Base-by-base conservation (phyloP, 2,888 invertebrate species). In the Chironomus riparius region DNA sequence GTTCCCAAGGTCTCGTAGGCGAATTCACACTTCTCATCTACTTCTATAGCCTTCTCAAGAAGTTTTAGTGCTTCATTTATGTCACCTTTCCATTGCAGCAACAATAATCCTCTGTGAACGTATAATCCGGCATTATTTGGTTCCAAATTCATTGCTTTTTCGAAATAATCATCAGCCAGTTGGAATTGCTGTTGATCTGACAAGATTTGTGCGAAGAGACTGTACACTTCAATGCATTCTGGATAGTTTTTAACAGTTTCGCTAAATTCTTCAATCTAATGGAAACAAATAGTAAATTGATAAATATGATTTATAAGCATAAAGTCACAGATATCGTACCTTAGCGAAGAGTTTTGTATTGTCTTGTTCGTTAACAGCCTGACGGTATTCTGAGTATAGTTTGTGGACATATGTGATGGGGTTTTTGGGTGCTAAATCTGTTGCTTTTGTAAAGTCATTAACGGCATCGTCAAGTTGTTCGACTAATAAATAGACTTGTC, bases 1-100 rank as follows among this genome's bases (percentile, higher is more conserved):
- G 96, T 95, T 79, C 95, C 97, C 78, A 97, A 86, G 68, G 97
- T 96, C 86, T 98, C 98, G 83, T 94, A 97, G 7, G 95, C 97
- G 86, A 96, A 92, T 85, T 95, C 94, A 86, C 96, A 97, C 83
- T 93, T 93, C 72, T 92, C 91, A 85, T 98, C 98, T 80, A 95
- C 87, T 81, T 91, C 89, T 78, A 97, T 89, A 1, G 95, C 95
- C 83, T 91, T 88, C 78, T 90, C 89, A 80, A 97, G 92, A 77
- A 92, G 86, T 78, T 89, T 86, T 0, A 93, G 87, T 22, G 95
- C 93, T 80, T 24, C 69, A 18, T 92, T 90, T 77, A 94, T 88
- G 81, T 95, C 92, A 77, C 92, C 92, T 79, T 89, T 91, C 90
- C 93, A 94, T 81, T 95, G 95, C 76, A 97, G 85, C 79, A 90